Base-by-base conservation (phyloP, 2,888 invertebrate species). In the Dysmachus trigonus region DNA sequence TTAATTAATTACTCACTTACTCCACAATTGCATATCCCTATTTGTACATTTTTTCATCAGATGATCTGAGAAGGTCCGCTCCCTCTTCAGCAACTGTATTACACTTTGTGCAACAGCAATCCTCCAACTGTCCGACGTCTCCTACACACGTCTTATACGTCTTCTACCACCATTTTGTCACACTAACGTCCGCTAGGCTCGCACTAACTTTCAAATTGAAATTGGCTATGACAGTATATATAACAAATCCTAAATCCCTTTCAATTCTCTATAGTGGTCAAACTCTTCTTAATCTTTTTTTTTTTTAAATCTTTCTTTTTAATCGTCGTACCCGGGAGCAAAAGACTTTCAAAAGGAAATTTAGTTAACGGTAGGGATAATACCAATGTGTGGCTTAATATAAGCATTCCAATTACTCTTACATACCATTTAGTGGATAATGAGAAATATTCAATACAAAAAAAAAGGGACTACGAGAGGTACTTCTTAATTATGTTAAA, bases 31-130 rank as follows among this genome's bases (percentile, higher is more conserved):
- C 31, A 62, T 62, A 85, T 86, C 86, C 87, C 88, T 84, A 94
- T 94, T 94, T 94, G 94, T 94, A 94, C 94, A 94, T 94, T 93
- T 93, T 91, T 93, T 93, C 94, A 94, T 94, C 94, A 94, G 94
- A 94, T 94, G 94, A 94, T 94, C 94, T 94, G 94, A 92, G 91
- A 91, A 91, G 90, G 91, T 91, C 89, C 89, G 88, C 89, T 88
- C 88, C 88, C 85, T 76, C 53, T 30, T 33, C 47, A 83, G 51
- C 72, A 85, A 71, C 86, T n/a, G n/a, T 76, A 85, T 31, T 41
- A 18, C 53, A 22, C 62, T 27, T 22, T 2, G 62, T 62, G 62
- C 62, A 62, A 62, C 62, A 62, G 62, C 27, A 62, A 62, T 62
- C 62, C 62, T 62, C 62, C 62, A 62, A 62, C 62, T 62, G 62